Evolutionary conservation across 2,888 invertebrate species (phyloP).

Genomic region (Pterobdella sp.): DNA sequence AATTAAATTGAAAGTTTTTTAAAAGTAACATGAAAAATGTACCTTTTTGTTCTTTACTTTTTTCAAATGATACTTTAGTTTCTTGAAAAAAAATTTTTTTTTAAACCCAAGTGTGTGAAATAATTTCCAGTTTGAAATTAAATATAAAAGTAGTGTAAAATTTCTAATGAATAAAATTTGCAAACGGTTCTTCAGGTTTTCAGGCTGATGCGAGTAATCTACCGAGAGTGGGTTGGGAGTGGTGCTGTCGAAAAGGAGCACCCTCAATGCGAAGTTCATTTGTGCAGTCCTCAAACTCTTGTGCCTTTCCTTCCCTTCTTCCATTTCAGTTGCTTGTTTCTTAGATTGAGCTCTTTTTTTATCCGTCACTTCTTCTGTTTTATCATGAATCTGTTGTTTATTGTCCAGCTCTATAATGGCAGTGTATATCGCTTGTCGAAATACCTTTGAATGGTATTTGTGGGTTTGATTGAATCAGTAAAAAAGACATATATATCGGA

Average conservation of each 20-base stretch:
- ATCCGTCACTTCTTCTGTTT: not conserved
- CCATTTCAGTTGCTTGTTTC: not conserved
- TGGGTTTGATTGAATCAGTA: not conserved
- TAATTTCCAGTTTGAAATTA: no score
- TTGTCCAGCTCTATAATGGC: not conserved
- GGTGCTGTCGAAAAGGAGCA: constrained; percentile 46
- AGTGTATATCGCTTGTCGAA: not conserved
- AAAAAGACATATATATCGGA: not conserved
- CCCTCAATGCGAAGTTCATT: constrained; percentile 49
- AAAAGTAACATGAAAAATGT: not conserved
- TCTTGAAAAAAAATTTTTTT: no score
- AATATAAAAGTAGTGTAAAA: no score
- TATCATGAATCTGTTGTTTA: not conserved
- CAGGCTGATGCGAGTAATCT: constrained; percentile 31
- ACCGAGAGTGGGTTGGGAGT: constrained; percentile 45
- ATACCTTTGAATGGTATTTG: not conserved
- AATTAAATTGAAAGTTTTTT: no score
- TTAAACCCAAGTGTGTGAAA: no score
- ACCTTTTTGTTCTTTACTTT: not conserved
- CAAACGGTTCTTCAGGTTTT: no score
- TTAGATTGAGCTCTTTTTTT: not conserved
- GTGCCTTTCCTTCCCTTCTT: not conserved
- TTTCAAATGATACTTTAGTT: not conserved
- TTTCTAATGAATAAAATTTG: no score
- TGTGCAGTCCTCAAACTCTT: constrained; percentile 39